Base-by-base conservation (phyloP, 2,113 vertebrate genomes). In the Platysteira castanea region DNA sequence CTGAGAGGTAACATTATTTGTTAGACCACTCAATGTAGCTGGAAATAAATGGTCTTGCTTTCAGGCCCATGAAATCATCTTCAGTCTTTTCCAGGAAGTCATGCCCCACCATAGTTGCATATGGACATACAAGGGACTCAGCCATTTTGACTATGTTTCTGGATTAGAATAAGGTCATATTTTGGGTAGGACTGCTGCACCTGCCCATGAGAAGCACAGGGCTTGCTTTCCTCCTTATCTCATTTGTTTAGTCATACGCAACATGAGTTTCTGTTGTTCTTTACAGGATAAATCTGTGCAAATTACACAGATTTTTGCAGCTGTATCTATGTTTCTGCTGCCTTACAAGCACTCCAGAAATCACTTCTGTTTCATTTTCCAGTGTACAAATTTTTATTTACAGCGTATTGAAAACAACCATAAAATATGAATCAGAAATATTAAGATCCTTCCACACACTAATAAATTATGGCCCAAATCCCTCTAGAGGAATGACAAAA, bases 371-470 rank as follows among this genome's bases (percentile, higher is more conserved):
- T 82, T 91, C 31, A 54, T 87, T 87, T 84, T 84, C 68, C 27
- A 42, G 15, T 24, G 21, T 42, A 54, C 10, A 65, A 59, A 39
- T 63, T 67, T 35, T 65, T 89, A 59, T 53, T 91, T 87, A 74
- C 9, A 24, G 6, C 20, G 9, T 37, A n/a, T 9, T 0, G 0
- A 71, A 31, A 85, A 20, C 8, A 50, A 35, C 24, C 19, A 76
- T 53, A 56, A 83, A 68, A 56, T 44, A 69, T 14, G 14, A 88
- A 73, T 8, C 2, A 4, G 31, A 79, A 94, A 73, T 46, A 85
- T 37, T 57, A 91, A 85, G 20, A 82, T 50, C 6, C 11, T 79
- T 68, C 14, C 37, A 59, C 13, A 64, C 9, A 47, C 2, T 9
- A 47, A 44, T 63, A 52, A 74, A 39, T 82, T 64, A 75, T 33